Base-by-base conservation (phyloP, 2,888 invertebrate species). In the Hemistola chrysoprasaria region DNA sequence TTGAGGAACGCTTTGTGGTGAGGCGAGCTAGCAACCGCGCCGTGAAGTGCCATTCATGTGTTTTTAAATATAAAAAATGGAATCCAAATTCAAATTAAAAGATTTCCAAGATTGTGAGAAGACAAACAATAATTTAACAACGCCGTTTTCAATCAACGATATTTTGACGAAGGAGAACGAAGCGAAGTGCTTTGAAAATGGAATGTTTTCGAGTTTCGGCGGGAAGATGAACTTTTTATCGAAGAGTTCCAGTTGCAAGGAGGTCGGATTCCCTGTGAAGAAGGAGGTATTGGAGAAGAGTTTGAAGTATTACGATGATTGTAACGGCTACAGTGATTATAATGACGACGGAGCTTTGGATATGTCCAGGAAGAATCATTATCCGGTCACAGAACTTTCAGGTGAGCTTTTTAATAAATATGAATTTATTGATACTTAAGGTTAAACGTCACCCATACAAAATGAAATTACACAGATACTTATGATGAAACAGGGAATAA, bases 71-170 rank as follows among this genome's bases (percentile, higher is more conserved):
- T 64, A 43, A 47, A 70, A 62, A 73, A 88, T 88, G 88, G 87
- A 88, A 65, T 65, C 86, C 11, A 85, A 85, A 72, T 60, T 81
- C 36, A 85, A 83, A 59, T 80, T 71, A 51, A 81, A 79, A 58
- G 79, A 83, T 31, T 69, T 81, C 40, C 78, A 77, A 65, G 85
- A 87, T 23, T 77, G 86, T 72, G 86, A 87, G 50, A 87, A 86
- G 54, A 79, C 79, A 0, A 79, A n/a, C n/a, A n/a, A n/a, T n/a
- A n/a, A 59, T 62, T 62, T 86, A 48, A 83, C 90, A 6, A 94
- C 93, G 6, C 93, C 94, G 22, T 94, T 94, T 76, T 93, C 93
- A 6, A 94, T 94, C 38, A 93, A 93, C 59, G 93, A 94, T 62
- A 94, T 94, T 69, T 75, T 94, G 63, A 92, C 92, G n/a, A 87